These are phyloP conservation scores for Chorisops tibialis DNA, from an alignment of 2,888 invertebrate genomes.

Conservation along the genomic window DNA sequence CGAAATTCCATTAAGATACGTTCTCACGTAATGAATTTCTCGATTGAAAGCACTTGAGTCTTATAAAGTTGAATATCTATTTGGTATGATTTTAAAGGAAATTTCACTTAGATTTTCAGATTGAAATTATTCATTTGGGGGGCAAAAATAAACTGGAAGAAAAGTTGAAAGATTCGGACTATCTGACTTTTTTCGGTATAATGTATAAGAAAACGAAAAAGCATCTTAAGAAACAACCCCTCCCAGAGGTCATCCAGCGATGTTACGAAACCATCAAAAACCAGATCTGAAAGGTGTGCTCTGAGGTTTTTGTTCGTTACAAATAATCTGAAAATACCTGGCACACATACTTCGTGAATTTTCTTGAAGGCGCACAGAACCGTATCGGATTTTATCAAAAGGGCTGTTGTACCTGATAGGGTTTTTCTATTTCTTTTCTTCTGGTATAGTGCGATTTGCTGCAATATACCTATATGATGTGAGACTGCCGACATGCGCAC, in stretches of 20 bases:
- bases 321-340: background rate
- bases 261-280: background rate
- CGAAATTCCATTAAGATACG: too few relatives aligned
- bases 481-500: constrained; percentile 9
- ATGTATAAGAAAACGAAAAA: too few relatives aligned
- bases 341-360: background rate
- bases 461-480: constrained; percentile 8
- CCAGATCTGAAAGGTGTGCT: background rate
- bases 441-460: background rate
- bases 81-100: too few relatives aligned
- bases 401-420: background rate
- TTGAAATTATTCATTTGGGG: too few relatives aligned
- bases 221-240: too few relatives aligned
- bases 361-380: background rate
- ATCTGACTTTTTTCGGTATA: too few relatives aligned
- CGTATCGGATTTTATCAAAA: constrained; percentile 1
- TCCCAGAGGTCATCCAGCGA: background rate
- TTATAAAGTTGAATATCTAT: too few relatives aligned
- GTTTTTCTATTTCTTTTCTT: background rate
- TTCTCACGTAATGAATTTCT: too few relatives aligned
- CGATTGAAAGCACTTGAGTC: too few relatives aligned
- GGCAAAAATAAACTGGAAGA: too few relatives aligned
- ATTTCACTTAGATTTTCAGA: too few relatives aligned
- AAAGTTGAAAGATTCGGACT: too few relatives aligned
- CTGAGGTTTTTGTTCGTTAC: background rate